Conservation (phyloP, 1,140 invertebrate genomes). For the Steinernema khuongi region DNA sequence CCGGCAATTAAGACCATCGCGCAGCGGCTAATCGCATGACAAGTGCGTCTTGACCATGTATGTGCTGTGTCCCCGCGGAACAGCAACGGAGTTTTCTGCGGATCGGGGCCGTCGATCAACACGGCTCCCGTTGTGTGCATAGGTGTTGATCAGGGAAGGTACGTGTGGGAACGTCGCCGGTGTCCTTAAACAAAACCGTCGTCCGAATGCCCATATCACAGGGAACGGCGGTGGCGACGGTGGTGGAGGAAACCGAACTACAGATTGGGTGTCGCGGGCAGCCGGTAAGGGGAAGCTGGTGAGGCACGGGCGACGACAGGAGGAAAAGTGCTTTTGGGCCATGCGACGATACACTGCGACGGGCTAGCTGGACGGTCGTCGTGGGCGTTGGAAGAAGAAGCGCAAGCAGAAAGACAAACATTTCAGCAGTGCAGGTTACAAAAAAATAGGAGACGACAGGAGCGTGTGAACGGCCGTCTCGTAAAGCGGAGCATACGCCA, state of each 20-base stretch:
- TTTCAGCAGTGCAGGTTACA: background rate
- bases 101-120: too few relatives aligned
- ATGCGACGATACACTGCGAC: background rate
- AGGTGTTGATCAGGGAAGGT: too few relatives aligned
- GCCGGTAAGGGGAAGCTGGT: background rate
- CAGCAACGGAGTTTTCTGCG: background rate
- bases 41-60: background rate
- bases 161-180: too few relatives aligned
- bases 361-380: background rate
- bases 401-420: slow-evolving; percentile 10
- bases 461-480: background rate
- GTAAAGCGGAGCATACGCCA: too few relatives aligned
- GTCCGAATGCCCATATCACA: too few relatives aligned
- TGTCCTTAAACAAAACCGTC: too few relatives aligned
- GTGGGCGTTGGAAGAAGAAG: background rate
- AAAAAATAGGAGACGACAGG: background rate
- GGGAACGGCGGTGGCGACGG: too few relatives aligned
- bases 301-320: background rate
- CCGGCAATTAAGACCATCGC: background rate
- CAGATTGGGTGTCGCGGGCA: too few relatives aligned
- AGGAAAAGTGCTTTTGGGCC: background rate
- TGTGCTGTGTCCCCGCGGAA: background rate
- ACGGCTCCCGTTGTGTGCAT: too few relatives aligned
- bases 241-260: too few relatives aligned
- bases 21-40: background rate